Percentiles rank a stretch among this genome's conserved stretches.
These are phyloP conservation scores for Thera obeliscata DNA, from an alignment of 2,888 invertebrate species.

Conservation along the genomic window DNA sequence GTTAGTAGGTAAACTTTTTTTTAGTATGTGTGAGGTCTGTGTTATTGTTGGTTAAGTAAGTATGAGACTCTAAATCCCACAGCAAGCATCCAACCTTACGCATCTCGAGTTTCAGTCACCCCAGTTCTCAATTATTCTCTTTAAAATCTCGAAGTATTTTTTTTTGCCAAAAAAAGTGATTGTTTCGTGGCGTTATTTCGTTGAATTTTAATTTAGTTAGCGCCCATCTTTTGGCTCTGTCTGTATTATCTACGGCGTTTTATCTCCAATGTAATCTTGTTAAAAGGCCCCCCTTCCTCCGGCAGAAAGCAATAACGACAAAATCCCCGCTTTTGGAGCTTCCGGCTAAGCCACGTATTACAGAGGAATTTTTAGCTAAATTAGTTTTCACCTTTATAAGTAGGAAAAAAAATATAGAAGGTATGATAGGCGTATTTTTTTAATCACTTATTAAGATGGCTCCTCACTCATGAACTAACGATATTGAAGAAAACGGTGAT, in stretches of 20 bases:
- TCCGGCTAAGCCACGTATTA: conserved; percentile 74
- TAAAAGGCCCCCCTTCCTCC: conserved; percentile 68
- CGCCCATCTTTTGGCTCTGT: conserved; percentile 75
- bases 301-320: conserved; percentile 73
- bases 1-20: too few species aligned
- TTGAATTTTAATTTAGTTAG: conserved; percentile 78
- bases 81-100: too few species aligned
- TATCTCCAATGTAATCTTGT: conserved; percentile 84
- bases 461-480: too few species aligned
- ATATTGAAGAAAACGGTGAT: too few species aligned
- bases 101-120: too few species aligned
- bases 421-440: too few species aligned
- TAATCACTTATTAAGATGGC: too few species aligned
- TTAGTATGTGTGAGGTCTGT: too few species aligned
- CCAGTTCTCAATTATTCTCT: too few species aligned
- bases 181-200: conserved; percentile 38
- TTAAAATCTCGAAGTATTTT: neutral
- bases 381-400: conserved; percentile 47
- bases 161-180: neutral
- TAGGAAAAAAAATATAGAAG: too few species aligned
- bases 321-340: conserved; percentile 80
- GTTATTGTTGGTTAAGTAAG: too few species aligned
- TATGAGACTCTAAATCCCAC: too few species aligned
- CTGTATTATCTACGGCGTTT: conserved; percentile 80
- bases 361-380: conserved; percentile 66